Evolutionary conservation across 2,113 vertebrate genomes (phyloP).

Genomic region (Sialia sialis): DNA sequence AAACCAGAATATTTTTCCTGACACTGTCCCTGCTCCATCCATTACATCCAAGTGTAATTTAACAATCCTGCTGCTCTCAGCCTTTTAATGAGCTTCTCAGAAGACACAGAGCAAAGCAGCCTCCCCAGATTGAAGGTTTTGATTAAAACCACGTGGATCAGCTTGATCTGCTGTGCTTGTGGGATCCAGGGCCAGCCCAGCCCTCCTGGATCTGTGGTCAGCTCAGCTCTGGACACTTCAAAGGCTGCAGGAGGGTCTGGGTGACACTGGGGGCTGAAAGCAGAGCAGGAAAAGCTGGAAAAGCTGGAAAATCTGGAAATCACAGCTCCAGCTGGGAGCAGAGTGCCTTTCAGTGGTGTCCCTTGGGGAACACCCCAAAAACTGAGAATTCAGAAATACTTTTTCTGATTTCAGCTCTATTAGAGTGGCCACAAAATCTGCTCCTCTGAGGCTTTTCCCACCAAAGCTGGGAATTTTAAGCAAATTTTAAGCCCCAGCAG

Average conservation of each 20-base stretch:
- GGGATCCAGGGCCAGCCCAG: neutral
- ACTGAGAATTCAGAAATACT: neutral
- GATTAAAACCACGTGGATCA: slow-evolving; percentile 6
- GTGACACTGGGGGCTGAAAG: neutral
- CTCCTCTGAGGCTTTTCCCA: neutral
- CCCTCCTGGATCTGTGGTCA: neutral
- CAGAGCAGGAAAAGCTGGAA: neutral
- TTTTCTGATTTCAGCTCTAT: neutral
- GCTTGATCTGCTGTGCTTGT: neutral
- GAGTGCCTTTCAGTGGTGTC: neutral
- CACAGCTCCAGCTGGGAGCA: neutral
- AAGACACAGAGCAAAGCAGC: neutral
- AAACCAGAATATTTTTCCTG: neutral
- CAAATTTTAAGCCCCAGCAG: neutral
- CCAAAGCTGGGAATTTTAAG: neutral
- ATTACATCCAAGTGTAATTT: neutral
- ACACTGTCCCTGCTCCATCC: neutral
- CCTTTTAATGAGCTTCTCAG: slow-evolving; percentile 4
- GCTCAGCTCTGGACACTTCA: neutral
- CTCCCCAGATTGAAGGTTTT: neutral
- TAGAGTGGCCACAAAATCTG: fast-evolving
- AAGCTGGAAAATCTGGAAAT: neutral
- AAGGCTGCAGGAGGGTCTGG: neutral
- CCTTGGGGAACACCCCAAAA: neutral
- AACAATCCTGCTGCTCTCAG: slow-evolving; percentile 9